Base-by-base conservation (phyloP, 1,140 invertebrate genomes). In the Drosophila asahinai region DNA sequence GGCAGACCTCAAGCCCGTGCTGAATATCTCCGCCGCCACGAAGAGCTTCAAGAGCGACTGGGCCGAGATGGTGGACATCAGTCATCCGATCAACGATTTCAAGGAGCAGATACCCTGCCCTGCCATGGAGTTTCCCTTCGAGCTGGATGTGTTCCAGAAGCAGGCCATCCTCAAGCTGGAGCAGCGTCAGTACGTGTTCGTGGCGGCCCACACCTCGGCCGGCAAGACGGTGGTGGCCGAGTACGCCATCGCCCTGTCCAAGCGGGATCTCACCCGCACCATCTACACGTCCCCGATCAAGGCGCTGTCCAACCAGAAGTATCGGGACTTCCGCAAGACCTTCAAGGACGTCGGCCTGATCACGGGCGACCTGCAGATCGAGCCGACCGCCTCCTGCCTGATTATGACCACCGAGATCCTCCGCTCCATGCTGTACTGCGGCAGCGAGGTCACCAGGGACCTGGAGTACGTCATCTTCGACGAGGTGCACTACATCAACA, bases 331-430 rank as follows among this genome's bases (percentile, higher is more conserved):
- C 92, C 98, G 97, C 92, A 96, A 96, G 52, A 96, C 95, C 51
- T 99, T 99, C 92, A 96, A 97, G 62, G 97, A 98, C 89, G 98
- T 99, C 33, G 98, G 98, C 6, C 94, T 99, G 1, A 95, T 99
- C 11, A 99, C 99, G 0, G 99, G 99, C 0, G 99, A 99, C 94
- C 95, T 99, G 58, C 99, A 99, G 94, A 97, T 99, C 33, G 98
- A 99, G 91, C 95, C 96, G 51, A 97, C 96, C 15, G 98, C 98
- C 2, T 95, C 97, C 4, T 99, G 99, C 93, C 95, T 99, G 0
- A 99, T 99, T 47, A 99, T 99, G 99, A 99, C 99, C 0, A 99
- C 99, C 2, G 99, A 99, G 95, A 99, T 99, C 90, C 93, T 99
- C 15, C 95, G 98, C 71, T 99, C 98, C 1, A 99, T 99, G 98